phyloP scores from a whole-genome alignment of 2,113 vertebrate genomes.

The Lycocorax pyrrhopterus region DNA sequence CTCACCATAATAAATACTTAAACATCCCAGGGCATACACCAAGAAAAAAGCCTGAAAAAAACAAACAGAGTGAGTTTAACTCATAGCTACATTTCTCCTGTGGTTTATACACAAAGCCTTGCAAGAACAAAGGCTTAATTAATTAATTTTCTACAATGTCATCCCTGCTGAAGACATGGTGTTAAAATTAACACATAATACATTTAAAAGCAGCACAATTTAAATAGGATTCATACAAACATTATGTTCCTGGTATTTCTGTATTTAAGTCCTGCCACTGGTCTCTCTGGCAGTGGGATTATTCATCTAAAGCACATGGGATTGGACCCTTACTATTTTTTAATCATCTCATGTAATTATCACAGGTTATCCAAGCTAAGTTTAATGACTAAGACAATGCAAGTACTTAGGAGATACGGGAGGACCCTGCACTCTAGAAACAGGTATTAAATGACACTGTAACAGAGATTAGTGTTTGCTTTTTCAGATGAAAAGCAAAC shows the following conservation, averaged over 20 bases:
- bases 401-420: not conserved
- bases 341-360: not conserved
- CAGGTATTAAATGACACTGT: not conserved
- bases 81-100: not conserved
- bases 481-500: not conserved
- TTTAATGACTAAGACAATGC: not conserved
- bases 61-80: not conserved
- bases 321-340: not conserved
- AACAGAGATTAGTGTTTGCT: not conserved
- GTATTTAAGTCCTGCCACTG: not conserved
- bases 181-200: not conserved
- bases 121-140: not conserved
- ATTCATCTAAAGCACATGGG: not conserved
- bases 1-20: constrained; percentile 83
- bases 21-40: constrained; percentile 88
- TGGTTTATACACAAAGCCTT: not conserved
- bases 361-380: not conserved
- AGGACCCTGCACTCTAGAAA: not conserved
- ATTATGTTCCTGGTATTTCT: not conserved
- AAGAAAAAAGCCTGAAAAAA: constrained; percentile 92
- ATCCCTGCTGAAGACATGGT: not conserved
- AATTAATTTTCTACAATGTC: not conserved
- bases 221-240: not conserved
- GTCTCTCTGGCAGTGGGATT: not conserved
- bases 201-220: not conserved